phyloP scores from a whole-genome alignment of 2,888 invertebrate species.

The Trachelus tabidus region DNA sequence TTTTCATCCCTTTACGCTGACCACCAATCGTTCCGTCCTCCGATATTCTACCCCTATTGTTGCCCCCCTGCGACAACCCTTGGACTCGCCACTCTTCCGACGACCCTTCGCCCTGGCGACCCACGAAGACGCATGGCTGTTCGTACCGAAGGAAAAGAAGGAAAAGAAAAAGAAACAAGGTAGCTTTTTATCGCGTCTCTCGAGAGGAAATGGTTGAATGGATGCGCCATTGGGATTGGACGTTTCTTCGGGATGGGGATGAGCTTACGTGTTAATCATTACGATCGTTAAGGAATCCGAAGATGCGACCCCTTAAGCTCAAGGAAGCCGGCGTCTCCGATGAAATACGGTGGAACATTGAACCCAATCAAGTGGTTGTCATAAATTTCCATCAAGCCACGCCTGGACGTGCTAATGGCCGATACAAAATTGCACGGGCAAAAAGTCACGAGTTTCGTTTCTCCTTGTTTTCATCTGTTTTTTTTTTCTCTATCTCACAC shows the following conservation, averaged over 20 bases:
- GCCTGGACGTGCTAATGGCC: slow-evolving; percentile 55
- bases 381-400: slow-evolving; percentile 64
- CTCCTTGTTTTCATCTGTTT: no score
- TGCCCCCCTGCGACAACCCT: no score
- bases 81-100: no score
- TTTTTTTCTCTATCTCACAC: no score
- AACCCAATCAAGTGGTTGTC: slow-evolving; percentile 65
- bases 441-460: not conserved
- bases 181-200: not conserved
- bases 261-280: slow-evolving; percentile 34
- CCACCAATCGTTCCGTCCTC: no score
- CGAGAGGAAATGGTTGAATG: slow-evolving; percentile 12
- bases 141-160: no score
- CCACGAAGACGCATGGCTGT: no score
- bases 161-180: no score
- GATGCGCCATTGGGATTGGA: slow-evolving; percentile 11
- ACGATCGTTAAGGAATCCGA: slow-evolving; percentile 33
- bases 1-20: no score
- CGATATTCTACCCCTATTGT: no score
- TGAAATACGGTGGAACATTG: slow-evolving; percentile 62
- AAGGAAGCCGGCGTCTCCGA: slow-evolving; percentile 25
- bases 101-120: no score
- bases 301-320: slow-evolving; percentile 28
- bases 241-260: slow-evolving; percentile 24
- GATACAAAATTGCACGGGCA: slow-evolving; percentile 52